Evolutionary conservation across 2,113 vertebrate genomes (phyloP), one percentile per base, ranked within the genome.

Genomic region (Nerophis ophidion): DNA sequence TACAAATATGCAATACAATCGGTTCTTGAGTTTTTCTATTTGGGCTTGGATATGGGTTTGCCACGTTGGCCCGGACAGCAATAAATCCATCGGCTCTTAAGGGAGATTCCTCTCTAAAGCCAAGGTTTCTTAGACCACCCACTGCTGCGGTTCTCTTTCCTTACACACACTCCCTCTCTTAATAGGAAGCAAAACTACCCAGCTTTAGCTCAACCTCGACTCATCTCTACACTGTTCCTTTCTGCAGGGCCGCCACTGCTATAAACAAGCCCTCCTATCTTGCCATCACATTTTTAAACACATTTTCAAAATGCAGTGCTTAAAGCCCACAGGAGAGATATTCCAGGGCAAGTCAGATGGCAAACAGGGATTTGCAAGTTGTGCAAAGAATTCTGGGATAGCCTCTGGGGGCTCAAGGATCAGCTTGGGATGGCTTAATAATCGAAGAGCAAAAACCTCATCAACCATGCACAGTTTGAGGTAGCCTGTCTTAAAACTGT

Each of bases 391-490:
- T 59, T 72, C 5, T 57, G 53, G 66, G 77, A 58, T 45, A 48
- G 49, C 47, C 59, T 26, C 36, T 35, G 36, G 65, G 56, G 72
- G 82, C 72, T 83, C 69, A 81, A 70, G 70, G 68, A 48, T 79
- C 80, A 80, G 66, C 73, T 71, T 61, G 78, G 80, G 87, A 89
- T n/a, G 59, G 82, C 81, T 89, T 89, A 87, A 86, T 88, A 88
- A 90, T 76, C 84, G 84, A 80, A 71, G 75, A 75, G 74, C 4
- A 35, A 72, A 80, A 79, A 83, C 72, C 77, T 86, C 79, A 86
- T 88, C 87, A 87, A 77, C 63, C 79, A 48, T 76, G 86, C 81
- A 79, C 84, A 79, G 89, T 90, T 86, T 83, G 72, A 78, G 67
- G 70, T 70, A 46, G 60, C 40, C 63, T n/a, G 57, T 60, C 62